These are phyloP conservation scores for Oreochromis grahami DNA, from an alignment of 2,797 vertebrate species.

Conservation along the genomic window DNA sequence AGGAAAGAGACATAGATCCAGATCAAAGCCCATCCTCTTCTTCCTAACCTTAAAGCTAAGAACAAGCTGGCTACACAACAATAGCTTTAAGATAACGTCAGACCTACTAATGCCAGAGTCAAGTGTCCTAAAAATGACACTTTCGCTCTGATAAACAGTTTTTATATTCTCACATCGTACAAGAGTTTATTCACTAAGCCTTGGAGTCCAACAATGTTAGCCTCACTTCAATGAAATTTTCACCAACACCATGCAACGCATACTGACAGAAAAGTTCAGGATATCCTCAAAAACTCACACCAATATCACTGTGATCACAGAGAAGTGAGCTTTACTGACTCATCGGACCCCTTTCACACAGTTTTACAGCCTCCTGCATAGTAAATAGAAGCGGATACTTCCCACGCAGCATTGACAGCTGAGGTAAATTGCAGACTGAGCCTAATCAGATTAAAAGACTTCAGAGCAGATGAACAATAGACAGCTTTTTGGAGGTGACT, in stretches of 20 bases:
- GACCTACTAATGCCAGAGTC: not conserved
- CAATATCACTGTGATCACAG: not conserved
- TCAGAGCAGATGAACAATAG: too few species aligned
- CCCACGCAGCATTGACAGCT: not conserved
- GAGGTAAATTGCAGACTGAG: not conserved
- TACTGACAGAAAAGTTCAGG: not conserved
- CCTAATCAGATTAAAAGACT: not conserved
- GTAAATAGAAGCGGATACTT: not conserved
- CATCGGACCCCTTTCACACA: not conserved
- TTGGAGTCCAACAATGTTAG: not conserved
- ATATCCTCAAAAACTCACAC: not conserved
- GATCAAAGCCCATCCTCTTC: not conserved
- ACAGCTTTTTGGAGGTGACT: not conserved
- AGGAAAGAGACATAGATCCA: not conserved
- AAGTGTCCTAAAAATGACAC: not conserved
- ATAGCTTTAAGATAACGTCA: not conserved
- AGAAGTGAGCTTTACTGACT: not conserved
- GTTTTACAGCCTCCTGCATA: not conserved
- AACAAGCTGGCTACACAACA: not conserved
- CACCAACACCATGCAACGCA: not conserved
- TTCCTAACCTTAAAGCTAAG: not conserved
- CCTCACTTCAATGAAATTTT: not conserved
- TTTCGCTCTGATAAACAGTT: not conserved
- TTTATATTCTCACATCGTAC: not conserved
- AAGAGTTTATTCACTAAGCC: not conserved